Evolutionary conservation across 2,113 vertebrate species (phyloP).

Genomic region (Alethe diademata): DNA sequence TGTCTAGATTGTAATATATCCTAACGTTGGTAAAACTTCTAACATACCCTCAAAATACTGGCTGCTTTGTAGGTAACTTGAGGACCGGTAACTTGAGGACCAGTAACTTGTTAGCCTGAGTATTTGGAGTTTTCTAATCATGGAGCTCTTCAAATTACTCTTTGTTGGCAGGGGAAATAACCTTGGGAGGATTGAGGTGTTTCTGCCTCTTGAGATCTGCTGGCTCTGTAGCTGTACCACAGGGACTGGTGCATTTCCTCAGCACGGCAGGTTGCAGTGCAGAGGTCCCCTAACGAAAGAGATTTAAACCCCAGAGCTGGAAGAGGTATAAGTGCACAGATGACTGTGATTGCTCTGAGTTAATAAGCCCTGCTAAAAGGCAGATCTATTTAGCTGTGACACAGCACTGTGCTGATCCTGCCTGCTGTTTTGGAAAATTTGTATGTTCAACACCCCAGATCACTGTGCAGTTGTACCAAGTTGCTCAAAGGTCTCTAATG

Average conservation of each 20-base stretch:
- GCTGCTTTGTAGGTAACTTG: not conserved
- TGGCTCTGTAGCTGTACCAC: not conserved
- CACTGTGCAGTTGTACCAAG: not conserved
- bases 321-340: not conserved
- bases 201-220: not conserved
- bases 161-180: not conserved
- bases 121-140: not conserved
- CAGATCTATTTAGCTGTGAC: not conserved
- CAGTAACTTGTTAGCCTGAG: not conserved
- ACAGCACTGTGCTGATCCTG: not conserved
- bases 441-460: not conserved
- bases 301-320: not conserved
- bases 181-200: not conserved
- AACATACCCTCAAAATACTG: not conserved
- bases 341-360: not conserved
- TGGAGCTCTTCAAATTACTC: not conserved
- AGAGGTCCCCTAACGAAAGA: not conserved
- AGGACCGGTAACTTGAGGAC: not conserved
- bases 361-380: not conserved
- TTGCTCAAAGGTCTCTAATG: not conserved
- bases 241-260: not conserved
- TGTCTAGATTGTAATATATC: not conserved
- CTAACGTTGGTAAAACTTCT: not conserved
- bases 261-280: not conserved
- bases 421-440: not conserved